Evolutionary conservation across 30 jellyfish, hydroid and myxozoan species (phyloP), one percentile per base, ranked within the genome.

Genomic region (Hydractinia symbiolongicarpus): DNA sequence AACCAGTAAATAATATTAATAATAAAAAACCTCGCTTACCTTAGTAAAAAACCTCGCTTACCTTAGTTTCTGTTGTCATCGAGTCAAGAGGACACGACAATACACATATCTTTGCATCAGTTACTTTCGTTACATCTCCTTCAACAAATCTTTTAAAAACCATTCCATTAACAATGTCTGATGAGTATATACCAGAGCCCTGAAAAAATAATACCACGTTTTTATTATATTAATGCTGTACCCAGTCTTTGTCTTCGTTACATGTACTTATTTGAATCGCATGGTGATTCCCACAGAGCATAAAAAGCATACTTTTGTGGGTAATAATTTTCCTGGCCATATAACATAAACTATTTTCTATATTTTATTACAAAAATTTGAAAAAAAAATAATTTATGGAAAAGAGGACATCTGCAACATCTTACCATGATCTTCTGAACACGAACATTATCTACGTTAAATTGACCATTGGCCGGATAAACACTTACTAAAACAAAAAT

Each of bases 31-130:
- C n/a, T n/a, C n/a, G n/a, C n/a, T n/a, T n/a, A n/a, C n/a, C n/a
- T n/a, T n/a, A n/a, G n/a, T n/a, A n/a, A 68, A 8, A 66, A 21
- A 9, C 1, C 13, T 5, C 30, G 68, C 88, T 19, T 67, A 93
- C 98, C 95, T 95, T 95, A n/a, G 99, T 95, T 81, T 95, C 99
- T 15, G 99, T 89, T 14, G 96, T 84, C 79, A 68, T 84, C 7
- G 96, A 78, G 72, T 95, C 99, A 6, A 95, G 70, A 9, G 97
- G 94, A 79, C 96, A 86, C 4, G 97, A 84, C 83, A 88, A 87
- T 16, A 86, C 96, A n/a, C 95, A 96, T 0, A 95, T 86, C 78
- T 89, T 95, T 8, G 97, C 97, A 79, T 89, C 84, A 7, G 69
- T 79, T 6, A 95, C 97, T 76, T 89, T 80, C 19, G 89, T 88